Conservation (phyloP, 2,797 vertebrate species). For the Hirundo rustica region DNA sequence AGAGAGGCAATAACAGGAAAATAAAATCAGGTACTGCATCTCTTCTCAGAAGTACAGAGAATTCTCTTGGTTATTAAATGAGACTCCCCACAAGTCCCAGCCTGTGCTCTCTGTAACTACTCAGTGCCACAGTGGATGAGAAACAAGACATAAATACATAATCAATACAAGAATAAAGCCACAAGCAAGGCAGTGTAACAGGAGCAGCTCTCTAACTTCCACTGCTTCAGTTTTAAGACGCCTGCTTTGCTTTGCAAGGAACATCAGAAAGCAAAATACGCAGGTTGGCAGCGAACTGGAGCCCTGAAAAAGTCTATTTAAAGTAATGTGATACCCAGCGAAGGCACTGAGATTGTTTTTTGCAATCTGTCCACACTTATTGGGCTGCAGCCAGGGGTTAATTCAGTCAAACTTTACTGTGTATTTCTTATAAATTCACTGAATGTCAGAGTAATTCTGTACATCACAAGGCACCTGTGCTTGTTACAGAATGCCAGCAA, state of each 20-base stretch:
- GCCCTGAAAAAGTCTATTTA: background rate
- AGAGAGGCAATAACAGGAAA: conserved; percentile 26
- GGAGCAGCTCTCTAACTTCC: background rate
- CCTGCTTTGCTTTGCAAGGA: background rate
- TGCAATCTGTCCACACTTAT: background rate
- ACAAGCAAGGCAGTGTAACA: background rate
- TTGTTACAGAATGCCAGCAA: background rate
- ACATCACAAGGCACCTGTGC: background rate
- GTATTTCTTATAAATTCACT: background rate
- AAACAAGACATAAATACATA: background rate
- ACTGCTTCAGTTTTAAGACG: background rate
- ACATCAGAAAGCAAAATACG: background rate
- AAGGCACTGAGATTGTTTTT: background rate
- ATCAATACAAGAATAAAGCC: background rate
- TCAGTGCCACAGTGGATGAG: background rate
- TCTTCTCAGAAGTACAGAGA: background rate
- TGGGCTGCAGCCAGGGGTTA: background rate
- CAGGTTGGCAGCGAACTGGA: background rate
- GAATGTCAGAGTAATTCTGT: background rate
- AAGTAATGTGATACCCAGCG: background rate
- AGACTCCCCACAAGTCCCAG: background rate
- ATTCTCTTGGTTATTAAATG: conserved; percentile 14
- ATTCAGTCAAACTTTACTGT: background rate
- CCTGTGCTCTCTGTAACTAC: background rate
- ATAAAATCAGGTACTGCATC: conserved; percentile 27